Percentiles rank a stretch among this genome's conserved stretches.
These are phyloP conservation scores for Amiota mariae DNA, from an alignment of 2,888 invertebrate species.

Conservation along the genomic window DNA sequence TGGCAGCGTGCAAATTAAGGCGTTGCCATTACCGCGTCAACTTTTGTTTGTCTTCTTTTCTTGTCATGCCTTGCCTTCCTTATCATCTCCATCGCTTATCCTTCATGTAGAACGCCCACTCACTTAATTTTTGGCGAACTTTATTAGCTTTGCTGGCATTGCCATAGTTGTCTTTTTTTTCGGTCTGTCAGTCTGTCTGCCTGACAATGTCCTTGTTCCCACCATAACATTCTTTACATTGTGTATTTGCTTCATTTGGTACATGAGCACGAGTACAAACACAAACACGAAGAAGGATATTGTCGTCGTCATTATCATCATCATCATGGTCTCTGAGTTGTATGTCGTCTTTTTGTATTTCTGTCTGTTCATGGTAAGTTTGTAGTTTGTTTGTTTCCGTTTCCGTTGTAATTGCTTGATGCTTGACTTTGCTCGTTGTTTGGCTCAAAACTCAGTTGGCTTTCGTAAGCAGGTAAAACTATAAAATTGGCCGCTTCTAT, in stretches of 20 bases:
- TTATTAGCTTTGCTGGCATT: slow-evolving; percentile 9
- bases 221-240: too few relatives aligned
- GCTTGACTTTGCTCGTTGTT: background rate
- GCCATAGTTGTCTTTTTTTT: background rate
- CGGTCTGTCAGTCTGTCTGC: slow-evolving; percentile 24
- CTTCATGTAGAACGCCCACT: background rate
- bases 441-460: too few relatives aligned
- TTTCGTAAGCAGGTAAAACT: background rate
- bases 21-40: slow-evolving; percentile 28
- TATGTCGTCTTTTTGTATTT: background rate
- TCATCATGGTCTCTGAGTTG: background rate
- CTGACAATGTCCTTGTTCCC: slow-evolving; percentile 11
- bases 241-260: slow-evolving; percentile 10
- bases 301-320: background rate
- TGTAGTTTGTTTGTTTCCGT: background rate
- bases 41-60: background rate
- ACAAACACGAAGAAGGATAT: too few relatives aligned
- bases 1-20: slow-evolving; percentile 57
- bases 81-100: background rate
- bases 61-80: background rate
- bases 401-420: slow-evolving; percentile 1
- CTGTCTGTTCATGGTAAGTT: background rate
- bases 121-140: background rate
- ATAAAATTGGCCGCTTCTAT: slow-evolving; percentile 12
- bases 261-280: too few relatives aligned